phyloP scores from a whole-genome alignment of 1,140 invertebrate species.

The Drosophila orena region DNA sequence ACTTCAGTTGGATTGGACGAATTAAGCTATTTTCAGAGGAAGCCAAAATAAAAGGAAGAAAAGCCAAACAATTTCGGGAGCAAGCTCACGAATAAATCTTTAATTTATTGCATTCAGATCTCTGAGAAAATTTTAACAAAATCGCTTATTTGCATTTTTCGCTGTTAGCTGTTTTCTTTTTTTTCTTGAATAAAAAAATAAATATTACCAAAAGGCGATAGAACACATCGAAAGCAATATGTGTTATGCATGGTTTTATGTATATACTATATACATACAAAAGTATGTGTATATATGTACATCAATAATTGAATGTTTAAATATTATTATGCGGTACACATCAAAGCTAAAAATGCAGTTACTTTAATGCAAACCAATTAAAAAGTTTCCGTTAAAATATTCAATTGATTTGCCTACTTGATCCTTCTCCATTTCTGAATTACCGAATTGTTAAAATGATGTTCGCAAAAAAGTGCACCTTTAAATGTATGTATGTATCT shows the following conservation, averaged over 20 bases:
- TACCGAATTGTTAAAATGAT: not conserved
- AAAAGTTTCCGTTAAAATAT: not conserved
- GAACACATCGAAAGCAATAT: no score
- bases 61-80: not conserved
- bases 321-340: no score
- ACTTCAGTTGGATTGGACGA: conserved; percentile 12
- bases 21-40: conserved; percentile 27
- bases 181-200: not conserved
- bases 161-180: not conserved
- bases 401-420: not conserved
- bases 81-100: not conserved
- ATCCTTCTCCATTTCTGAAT: not conserved
- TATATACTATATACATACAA: no score
- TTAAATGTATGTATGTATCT: no score
- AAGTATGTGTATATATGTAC: no score
- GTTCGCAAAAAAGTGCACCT: not conserved
- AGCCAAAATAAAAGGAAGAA: conserved; percentile 2
- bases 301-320: no score
- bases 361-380: no score
- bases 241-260: no score
- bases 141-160: no score
- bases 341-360: no score
- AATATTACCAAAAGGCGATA: no score
- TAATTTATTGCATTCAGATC: not conserved
- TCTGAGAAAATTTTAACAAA: no score